These are phyloP conservation scores for Therioaphis trifolii DNA, from an alignment of 2,888 invertebrate genomes.

Conservation along the genomic window DNA sequence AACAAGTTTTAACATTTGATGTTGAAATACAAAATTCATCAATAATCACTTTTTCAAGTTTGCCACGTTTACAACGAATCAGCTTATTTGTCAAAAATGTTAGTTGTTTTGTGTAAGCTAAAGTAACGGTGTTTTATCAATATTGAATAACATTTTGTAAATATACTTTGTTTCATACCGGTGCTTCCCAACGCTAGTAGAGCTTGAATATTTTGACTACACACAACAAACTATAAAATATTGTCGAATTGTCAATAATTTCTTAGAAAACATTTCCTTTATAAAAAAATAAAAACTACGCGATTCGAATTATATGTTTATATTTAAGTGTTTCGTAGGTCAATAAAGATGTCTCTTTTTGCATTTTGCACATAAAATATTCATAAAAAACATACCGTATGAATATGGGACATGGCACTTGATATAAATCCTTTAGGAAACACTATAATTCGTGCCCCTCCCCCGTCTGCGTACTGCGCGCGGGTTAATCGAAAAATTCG, in stretches of 20 bases:
- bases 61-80: too few species aligned
- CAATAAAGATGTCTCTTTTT: constrained; percentile 36
- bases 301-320: constrained; percentile 4
- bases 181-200: too few species aligned
- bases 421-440: constrained; percentile 46
- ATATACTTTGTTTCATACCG: too few species aligned
- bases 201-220: not conserved
- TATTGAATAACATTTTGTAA: too few species aligned
- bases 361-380: constrained; percentile 23
- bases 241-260: not conserved
- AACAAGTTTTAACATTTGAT: too few species aligned
- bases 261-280: constrained; percentile 1
- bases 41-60: too few species aligned
- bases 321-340: constrained; percentile 1
- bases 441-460: constrained; percentile 29
- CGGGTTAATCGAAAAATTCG: constrained; percentile 60
- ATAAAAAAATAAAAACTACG: not conserved
- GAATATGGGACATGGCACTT: not conserved
- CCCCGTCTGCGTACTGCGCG: constrained; percentile 6
- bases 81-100: too few species aligned
- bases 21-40: too few species aligned
- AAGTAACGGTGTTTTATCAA: too few species aligned
- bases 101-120: too few species aligned
- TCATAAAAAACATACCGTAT: not conserved
- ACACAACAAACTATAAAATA: not conserved